Percentiles rank a stretch among this genome's conserved stretches.
These are phyloP conservation scores for Lordiphosa collinella DNA, from an alignment of 1,140 invertebrate species.

Conservation along the genomic window DNA sequence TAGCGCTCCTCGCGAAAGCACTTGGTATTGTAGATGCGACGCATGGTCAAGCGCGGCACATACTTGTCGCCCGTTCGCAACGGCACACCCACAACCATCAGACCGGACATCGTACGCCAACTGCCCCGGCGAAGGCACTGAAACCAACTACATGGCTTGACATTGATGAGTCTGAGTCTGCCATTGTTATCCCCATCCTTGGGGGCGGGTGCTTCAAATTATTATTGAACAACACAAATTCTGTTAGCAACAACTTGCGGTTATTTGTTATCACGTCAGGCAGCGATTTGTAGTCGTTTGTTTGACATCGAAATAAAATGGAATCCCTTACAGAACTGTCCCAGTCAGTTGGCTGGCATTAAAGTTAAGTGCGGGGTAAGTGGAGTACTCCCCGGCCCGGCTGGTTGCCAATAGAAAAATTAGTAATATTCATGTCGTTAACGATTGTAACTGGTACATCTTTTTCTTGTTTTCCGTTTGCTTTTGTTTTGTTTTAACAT, in stretches of 20 bases:
- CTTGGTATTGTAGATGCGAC: constrained; percentile 51
- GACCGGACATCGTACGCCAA: constrained; percentile 25
- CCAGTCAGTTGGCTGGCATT: constrained; percentile 7
- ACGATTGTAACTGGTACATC: constrained; percentile 73
- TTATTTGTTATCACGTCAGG: constrained; percentile 75
- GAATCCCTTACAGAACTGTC: background rate
- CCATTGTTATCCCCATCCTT: constrained; percentile 9
- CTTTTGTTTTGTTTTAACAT: background rate
- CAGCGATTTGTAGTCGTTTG: constrained; percentile 55
- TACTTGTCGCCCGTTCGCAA: constrained; percentile 44
- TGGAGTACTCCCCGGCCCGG: background rate
- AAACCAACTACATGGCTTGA: constrained; percentile 55
- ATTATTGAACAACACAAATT: constrained; percentile 57
- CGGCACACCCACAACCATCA: constrained; percentile 39
- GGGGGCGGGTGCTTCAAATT: constrained; percentile 41
- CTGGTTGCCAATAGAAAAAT: constrained; percentile 56
- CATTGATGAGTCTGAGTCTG: constrained; percentile 45
- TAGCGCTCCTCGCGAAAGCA: constrained; percentile 56
- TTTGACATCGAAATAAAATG: constrained; percentile 26
- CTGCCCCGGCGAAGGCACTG: constrained; percentile 40
- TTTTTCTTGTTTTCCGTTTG: background rate
- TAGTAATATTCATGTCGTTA: constrained; percentile 72
- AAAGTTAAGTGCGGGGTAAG: constrained; percentile 8
- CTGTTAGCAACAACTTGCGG: constrained; percentile 63
- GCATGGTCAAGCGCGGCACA: constrained; percentile 49